Percentiles rank a stretch among this genome's conserved stretches.
Evolutionary conservation across 2,797 vertebrate species (phyloP).

Genomic region (Trichosurus vulpecula): DNA sequence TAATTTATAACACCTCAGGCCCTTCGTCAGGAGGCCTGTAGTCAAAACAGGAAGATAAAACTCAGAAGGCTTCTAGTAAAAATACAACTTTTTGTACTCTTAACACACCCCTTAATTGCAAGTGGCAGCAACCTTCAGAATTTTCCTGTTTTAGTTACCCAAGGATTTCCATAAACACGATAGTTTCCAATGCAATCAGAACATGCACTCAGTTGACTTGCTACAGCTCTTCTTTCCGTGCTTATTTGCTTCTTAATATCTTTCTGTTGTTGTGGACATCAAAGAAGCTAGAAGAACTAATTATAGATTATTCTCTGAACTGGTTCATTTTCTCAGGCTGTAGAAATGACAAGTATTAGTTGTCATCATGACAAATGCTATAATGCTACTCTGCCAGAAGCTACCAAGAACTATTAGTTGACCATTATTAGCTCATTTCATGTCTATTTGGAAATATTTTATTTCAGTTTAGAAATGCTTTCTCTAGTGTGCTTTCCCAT

Average conservation of each 20-base stretch:
- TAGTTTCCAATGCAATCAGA: background rate
- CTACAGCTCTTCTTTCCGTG: background rate
- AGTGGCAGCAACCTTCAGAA: conserved; percentile 45
- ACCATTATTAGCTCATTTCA: background rate
- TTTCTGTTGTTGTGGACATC: background rate
- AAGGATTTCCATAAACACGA: conserved; percentile 44
- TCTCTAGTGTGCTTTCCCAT: background rate
- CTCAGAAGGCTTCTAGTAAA: conserved; percentile 73
- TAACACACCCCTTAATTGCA: conserved; percentile 63
- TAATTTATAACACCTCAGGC: conserved; percentile 68
- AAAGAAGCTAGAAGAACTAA: conserved; percentile 5
- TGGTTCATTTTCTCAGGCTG: conserved; percentile 12
- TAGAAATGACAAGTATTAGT: background rate
- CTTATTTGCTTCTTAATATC: conserved; percentile 23
- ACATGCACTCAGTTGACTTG: background rate
- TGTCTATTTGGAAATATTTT: conserved; percentile 29
- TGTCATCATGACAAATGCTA: background rate
- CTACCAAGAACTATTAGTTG: background rate
- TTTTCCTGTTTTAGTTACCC: conserved; percentile 54
- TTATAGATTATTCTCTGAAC: background rate
- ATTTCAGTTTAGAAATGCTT: background rate
- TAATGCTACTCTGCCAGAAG: background rate
- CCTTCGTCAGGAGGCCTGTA: conserved; percentile 75
- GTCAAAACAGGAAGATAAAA: conserved; percentile 84
- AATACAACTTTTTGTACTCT: conserved; percentile 50